These are phyloP conservation scores for Bombus confusus DNA, from an alignment of 1,140 invertebrate genomes.

Conservation along the genomic window DNA sequence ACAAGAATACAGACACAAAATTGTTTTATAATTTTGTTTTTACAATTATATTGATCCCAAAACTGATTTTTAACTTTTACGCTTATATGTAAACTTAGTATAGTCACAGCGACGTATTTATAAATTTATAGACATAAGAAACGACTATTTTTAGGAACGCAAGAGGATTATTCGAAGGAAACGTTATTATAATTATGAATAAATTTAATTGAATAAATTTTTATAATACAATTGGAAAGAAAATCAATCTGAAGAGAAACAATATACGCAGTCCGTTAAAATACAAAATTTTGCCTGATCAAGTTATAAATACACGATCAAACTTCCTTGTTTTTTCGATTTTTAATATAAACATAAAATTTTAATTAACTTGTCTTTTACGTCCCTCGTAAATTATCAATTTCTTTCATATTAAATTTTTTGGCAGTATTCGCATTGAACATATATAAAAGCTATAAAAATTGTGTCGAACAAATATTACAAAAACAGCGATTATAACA, in stretches of 20 bases:
- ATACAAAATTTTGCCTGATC: conserved; percentile 27
- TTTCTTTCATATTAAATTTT: background rate
- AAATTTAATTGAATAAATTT: conserved; percentile 30
- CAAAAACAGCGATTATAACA: background rate
- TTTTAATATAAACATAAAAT: conserved; percentile 21
- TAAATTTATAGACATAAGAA: conserved; percentile 38
- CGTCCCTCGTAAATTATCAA: background rate
- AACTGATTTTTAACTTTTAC: conserved; percentile 69
- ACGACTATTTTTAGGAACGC: conserved; percentile 38
- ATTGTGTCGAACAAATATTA: conserved; percentile 1
- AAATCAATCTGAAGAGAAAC: conserved; percentile 8
- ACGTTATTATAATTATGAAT: conserved; percentile 13
- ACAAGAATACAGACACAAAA: background rate
- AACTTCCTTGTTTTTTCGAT: conserved; percentile 45
- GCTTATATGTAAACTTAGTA: conserved; percentile 72
- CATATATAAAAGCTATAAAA: conserved; percentile 18
- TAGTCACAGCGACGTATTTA: conserved; percentile 71
- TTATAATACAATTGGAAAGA: conserved; percentile 12
- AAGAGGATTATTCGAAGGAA: conserved; percentile 36
- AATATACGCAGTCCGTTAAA: conserved; percentile 26
- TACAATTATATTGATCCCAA: conserved; percentile 72
- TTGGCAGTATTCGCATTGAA: conserved; percentile 5
- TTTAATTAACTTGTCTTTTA: background rate
- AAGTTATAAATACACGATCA: conserved; percentile 39
- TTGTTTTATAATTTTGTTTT: conserved; percentile 28